These are phyloP conservation scores for Antheraea pernyi DNA, from an alignment of 1,140 invertebrate genomes.

Conservation along the genomic window DNA sequence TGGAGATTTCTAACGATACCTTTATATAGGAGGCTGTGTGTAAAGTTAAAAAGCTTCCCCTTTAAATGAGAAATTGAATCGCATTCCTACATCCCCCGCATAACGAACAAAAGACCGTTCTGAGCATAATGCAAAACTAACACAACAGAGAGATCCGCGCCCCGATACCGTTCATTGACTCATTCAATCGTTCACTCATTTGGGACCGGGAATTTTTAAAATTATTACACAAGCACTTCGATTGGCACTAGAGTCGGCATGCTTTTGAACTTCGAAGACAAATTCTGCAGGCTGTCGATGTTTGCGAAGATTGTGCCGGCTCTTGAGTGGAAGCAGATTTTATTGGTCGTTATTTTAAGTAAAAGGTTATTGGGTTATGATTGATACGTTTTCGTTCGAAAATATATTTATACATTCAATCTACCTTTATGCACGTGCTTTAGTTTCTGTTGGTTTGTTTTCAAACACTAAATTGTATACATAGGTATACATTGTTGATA, in stretches of 20 bases:
- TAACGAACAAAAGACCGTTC: slow-evolving; percentile 40
- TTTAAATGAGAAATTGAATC: slow-evolving; percentile 1
- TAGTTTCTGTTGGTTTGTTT: neutral
- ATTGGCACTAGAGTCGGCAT: slow-evolving; percentile 67
- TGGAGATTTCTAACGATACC: neutral
- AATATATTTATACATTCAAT: neutral
- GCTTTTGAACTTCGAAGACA: slow-evolving; percentile 55
- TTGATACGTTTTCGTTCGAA: neutral
- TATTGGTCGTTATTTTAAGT: neutral
- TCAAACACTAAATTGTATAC: no score
- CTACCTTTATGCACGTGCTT: no score
- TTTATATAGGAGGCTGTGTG: neutral
- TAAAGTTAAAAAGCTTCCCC: slow-evolving; percentile 4
- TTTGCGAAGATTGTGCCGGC: slow-evolving; percentile 1
- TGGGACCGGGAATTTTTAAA: slow-evolving; percentile 50
- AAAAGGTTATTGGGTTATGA: neutral
- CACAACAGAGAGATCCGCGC: slow-evolving; percentile 56
- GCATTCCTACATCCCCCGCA: slow-evolving; percentile 12
- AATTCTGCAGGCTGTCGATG: neutral
- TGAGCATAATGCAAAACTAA: slow-evolving; percentile 50
- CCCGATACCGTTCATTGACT: slow-evolving; percentile 64
- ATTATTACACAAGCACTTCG: slow-evolving; percentile 40
- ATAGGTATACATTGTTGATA: no score
- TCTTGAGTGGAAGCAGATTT: neutral
- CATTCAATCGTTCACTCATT: slow-evolving; percentile 40